Evolutionary conservation across 2,888 invertebrate species (phyloP).

Genomic region (Andrena haemorrhoa): DNA sequence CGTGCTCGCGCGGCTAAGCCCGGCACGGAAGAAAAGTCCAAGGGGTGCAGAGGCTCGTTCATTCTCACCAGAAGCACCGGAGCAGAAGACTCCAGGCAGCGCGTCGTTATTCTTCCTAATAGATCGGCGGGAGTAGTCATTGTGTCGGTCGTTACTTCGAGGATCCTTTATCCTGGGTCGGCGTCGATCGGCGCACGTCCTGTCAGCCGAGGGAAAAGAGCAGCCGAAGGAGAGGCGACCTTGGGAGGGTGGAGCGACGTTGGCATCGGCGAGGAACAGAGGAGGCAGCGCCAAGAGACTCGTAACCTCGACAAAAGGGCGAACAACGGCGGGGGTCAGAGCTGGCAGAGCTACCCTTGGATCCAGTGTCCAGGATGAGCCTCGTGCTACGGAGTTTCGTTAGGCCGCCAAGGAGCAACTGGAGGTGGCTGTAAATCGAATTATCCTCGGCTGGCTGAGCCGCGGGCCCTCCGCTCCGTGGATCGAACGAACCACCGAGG

Average conservation of each 20-base stretch:
- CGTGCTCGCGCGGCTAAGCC: slow-evolving; percentile 25
- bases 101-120: slow-evolving; percentile 80
- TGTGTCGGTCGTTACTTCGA: slow-evolving; percentile 72
- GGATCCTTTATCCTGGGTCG: slow-evolving; percentile 46
- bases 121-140: slow-evolving; percentile 78
- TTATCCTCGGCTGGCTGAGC: slow-evolving; percentile 78
- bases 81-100: slow-evolving; percentile 58
- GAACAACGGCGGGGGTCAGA: slow-evolving; percentile 21
- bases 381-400: slow-evolving; percentile 39
- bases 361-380: slow-evolving; percentile 64
- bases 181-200: slow-evolving; percentile 27
- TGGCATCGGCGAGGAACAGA: slow-evolving; percentile 20
- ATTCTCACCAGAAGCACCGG: slow-evolving; percentile 47
- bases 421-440: slow-evolving; percentile 76
- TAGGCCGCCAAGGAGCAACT: slow-evolving; percentile 49
- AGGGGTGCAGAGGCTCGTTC: slow-evolving; percentile 27
- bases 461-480: slow-evolving; percentile 35
- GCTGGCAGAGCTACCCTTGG: slow-evolving; percentile 49
- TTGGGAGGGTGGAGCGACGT: slow-evolving; percentile 10
- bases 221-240: slow-evolving; percentile 23
- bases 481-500: slow-evolving; percentile 12
- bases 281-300: slow-evolving; percentile 36
- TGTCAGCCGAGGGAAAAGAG: slow-evolving; percentile 53
- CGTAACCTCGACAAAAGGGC: slow-evolving; percentile 67
- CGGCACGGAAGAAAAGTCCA: slow-evolving; percentile 8